phyloP scores from a whole-genome alignment of 2,113 vertebrate genomes.

The Polypterus senegalus region DNA sequence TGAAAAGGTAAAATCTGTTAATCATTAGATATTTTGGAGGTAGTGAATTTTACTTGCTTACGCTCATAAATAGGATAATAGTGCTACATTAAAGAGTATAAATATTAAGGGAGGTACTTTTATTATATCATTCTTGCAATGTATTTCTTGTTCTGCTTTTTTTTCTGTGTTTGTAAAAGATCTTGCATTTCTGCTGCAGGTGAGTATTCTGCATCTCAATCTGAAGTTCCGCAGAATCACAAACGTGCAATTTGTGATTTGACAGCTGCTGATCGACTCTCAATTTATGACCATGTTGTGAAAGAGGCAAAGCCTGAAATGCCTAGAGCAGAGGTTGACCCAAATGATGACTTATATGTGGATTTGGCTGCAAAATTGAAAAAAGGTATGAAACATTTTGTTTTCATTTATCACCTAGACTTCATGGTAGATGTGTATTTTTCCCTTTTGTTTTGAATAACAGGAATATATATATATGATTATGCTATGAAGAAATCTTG shows the following conservation, averaged over 20 bases:
- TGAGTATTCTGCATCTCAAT: constrained; percentile 58
- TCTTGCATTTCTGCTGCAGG: constrained; percentile 46
- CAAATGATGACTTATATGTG: constrained; percentile 85
- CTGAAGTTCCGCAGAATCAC: constrained; percentile 83
- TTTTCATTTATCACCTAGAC: no score
- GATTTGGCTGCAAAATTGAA: constrained; percentile 89
- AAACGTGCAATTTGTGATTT: constrained; percentile 81
- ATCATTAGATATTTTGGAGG: no score
- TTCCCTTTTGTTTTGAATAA: no score
- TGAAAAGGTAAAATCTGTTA: no score
- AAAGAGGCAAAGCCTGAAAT: constrained; percentile 54
- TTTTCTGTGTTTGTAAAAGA: constrained; percentile 1
- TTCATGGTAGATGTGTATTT: no score
- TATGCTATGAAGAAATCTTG: no score
- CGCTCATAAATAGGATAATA: no score
- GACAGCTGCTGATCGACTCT: constrained; percentile 78
- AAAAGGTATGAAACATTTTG: constrained; percentile 51
- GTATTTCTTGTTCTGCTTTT: background rate
- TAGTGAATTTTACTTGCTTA: no score
- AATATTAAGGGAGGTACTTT: no score
- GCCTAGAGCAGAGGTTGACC: constrained; percentile 35
- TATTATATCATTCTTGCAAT: no score
- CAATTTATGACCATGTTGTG: constrained; percentile 75
- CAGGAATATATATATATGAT: no score
- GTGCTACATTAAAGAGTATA: no score